Evolutionary conservation across 2,797 vertebrate genomes (phyloP).

Genomic region (Intellagama lesueurii): DNA sequence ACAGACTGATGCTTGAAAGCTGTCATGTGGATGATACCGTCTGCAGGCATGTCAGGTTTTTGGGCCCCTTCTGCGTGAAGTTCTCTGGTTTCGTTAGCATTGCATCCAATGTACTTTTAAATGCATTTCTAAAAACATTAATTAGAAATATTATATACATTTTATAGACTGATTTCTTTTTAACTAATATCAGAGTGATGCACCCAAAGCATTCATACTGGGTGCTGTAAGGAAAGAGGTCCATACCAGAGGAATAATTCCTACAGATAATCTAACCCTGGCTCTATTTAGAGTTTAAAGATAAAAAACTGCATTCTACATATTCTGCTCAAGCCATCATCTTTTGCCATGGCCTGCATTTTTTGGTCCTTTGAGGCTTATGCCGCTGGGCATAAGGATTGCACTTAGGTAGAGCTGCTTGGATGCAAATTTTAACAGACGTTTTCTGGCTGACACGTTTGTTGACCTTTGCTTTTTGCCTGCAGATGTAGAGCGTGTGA

Average conservation of each 20-base stretch:
- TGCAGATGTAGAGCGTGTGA: slow-evolving; percentile 89
- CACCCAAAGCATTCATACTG: too few species aligned
- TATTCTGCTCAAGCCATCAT: background rate
- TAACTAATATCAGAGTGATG: background rate
- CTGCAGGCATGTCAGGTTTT: background rate
- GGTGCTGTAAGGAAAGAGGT: background rate
- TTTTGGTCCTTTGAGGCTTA: background rate
- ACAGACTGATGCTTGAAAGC: background rate
- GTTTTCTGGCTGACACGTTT: too few species aligned
- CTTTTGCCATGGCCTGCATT: background rate
- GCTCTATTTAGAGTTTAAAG: background rate
- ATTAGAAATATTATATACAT: too few species aligned
- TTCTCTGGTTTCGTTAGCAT: background rate
- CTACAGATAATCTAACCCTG: background rate
- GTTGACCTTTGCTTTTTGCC: slow-evolving; percentile 21
- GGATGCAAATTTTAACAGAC: background rate
- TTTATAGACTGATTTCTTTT: background rate
- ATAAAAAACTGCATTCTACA: too few species aligned
- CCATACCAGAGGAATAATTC: background rate
- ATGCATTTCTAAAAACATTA: too few species aligned
- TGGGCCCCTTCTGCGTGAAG: background rate
- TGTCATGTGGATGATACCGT: background rate
- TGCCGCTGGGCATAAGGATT: too few species aligned
- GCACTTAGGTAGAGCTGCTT: background rate
- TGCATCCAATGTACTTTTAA: background rate